Conservation (phyloP, 2,888 invertebrate species). For the Netelia melanura region DNA sequence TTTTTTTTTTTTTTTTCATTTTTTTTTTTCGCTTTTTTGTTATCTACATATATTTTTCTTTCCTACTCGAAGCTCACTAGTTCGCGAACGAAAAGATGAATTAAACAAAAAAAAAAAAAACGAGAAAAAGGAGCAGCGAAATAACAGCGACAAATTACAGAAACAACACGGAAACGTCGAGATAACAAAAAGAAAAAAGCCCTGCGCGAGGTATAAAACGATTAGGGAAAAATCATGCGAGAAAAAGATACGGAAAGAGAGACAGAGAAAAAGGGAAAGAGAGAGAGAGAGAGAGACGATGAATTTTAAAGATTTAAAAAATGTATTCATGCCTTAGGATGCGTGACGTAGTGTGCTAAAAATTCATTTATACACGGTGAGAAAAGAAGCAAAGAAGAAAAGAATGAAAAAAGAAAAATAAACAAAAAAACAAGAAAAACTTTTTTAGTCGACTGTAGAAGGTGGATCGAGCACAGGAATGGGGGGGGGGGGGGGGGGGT, state of each 20-base stretch:
- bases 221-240: constrained; percentile 30
- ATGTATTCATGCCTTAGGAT: constrained; percentile 78
- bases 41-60: constrained; percentile 22
- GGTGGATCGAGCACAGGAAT: background rate
- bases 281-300: constrained; percentile 32
- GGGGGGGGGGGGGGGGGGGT: background rate
- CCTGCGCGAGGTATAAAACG: constrained; percentile 39
- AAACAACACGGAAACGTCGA: constrained; percentile 21
- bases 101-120: background rate
- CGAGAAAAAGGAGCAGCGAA: background rate
- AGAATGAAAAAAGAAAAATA: no score
- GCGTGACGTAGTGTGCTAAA: constrained; percentile 78
- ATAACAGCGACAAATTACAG: no score
- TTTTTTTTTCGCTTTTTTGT: no score
- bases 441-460: constrained; percentile 60
- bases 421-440: constrained; percentile 1
- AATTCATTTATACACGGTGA: constrained; percentile 75
- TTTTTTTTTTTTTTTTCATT: no score
- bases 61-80: constrained; percentile 73
- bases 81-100: constrained; percentile 53
- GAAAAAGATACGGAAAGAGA: constrained; percentile 11
- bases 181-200: background rate
- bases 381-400: constrained; percentile 53
- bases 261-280: no score
- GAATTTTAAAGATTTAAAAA: constrained; percentile 53